Percentiles rank a stretch among this genome's conserved stretches.
These are phyloP conservation scores for Peromyscus melanophrys DNA, from an alignment of 2,797 vertebrate species.

Conservation along the genomic window DNA sequence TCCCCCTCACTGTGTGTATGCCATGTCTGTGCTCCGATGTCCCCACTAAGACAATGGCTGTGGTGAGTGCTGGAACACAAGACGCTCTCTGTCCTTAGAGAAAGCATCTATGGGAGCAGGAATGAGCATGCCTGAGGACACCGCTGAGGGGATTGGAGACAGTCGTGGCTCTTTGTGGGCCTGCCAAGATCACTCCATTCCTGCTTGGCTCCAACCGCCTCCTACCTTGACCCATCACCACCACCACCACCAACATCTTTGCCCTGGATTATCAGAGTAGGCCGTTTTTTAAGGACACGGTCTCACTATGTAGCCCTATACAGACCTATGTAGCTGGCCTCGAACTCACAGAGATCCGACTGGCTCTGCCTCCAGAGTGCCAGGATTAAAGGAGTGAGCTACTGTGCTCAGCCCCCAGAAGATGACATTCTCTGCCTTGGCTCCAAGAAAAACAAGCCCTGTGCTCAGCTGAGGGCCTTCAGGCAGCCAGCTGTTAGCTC, in stretches of 20 bases:
- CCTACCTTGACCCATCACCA: background rate
- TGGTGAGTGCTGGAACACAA: background rate
- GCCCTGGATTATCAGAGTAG: background rate
- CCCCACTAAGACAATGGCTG: conserved; percentile 43
- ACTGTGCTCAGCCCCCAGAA: background rate
- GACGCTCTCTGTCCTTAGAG: background rate
- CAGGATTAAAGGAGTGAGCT: background rate
- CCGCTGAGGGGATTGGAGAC: background rate
- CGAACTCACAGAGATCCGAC: background rate
- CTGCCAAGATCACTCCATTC: background rate
- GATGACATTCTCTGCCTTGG: conserved; percentile 28
- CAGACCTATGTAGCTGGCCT: background rate
- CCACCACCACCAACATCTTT: background rate
- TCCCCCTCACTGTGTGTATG: background rate
- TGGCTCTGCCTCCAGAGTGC: background rate
- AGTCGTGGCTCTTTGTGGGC: background rate
- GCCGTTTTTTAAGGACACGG: background rate
- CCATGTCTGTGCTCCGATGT: background rate
- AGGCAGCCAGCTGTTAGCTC: background rate
- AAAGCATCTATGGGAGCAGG: background rate
- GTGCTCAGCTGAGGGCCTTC: rapidly evolving
- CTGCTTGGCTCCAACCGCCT: background rate
- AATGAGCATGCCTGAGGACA: background rate
- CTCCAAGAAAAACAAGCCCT: background rate
- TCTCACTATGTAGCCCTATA: background rate